Conservation (phyloP, 2,113 vertebrate genomes). For the Odontesthes bonariensis region DNA sequence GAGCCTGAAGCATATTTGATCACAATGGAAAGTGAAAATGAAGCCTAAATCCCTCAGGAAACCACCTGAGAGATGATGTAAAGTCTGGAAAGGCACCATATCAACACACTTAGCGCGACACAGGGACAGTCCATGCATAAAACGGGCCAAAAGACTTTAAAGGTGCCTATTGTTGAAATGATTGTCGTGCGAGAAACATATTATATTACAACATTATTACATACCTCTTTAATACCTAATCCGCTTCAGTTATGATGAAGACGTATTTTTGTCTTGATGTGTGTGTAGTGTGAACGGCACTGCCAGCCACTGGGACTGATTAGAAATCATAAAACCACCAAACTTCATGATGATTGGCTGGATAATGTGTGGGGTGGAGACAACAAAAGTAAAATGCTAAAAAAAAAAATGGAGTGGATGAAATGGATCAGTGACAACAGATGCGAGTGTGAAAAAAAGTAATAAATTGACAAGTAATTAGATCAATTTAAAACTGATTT, state of each 20-base stretch:
- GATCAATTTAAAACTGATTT: too few species aligned
- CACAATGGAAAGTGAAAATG: constrained; percentile 52
- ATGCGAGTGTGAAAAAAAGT: neutral
- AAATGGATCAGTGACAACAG: neutral
- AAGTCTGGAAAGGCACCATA: constrained; percentile 24
- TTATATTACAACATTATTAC: too few species aligned
- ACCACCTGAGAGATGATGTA: constrained; percentile 30
- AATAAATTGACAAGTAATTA: too few species aligned
- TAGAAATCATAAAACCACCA: neutral
- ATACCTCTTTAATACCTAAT: too few species aligned
- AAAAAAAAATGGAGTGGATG: neutral
- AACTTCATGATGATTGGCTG: neutral
- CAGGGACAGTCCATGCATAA: neutral
- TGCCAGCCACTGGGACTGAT: neutral
- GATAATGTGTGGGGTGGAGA: neutral
- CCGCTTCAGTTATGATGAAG: too few species aligned
- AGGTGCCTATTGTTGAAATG: neutral
- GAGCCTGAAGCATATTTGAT: constrained; percentile 46
- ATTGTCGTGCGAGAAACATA: too few species aligned
- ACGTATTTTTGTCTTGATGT: too few species aligned
- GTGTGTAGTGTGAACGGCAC: too few species aligned
- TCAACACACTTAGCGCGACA: constrained; percentile 7
- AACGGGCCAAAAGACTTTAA: constrained; percentile 8
- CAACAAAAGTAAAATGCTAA: neutral
- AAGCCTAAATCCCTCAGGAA: constrained; percentile 33